Evolutionary conservation across 1,140 invertebrate species (phyloP), one percentile per base, ranked within the genome.

Genomic region (Dendrolimus punctatus): DNA sequence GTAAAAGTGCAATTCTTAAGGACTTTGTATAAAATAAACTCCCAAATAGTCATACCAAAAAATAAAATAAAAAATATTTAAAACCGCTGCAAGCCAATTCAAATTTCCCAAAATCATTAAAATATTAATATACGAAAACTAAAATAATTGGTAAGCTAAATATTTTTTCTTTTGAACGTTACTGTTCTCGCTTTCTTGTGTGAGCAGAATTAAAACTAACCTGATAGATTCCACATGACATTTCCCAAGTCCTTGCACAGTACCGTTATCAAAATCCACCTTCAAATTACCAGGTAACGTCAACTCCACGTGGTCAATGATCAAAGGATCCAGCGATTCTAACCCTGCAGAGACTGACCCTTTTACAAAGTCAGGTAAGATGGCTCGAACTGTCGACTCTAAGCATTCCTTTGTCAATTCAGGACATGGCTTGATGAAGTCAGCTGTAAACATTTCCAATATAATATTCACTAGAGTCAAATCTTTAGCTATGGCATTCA

Each of bases 311-410:
- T 49, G 6, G 8, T 76, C 66, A 23, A 59, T 43, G 23, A 9
- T 9, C 0, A 75, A 39, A 38, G 79, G 79, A 44, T 82, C 79
- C 23, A 68, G 59, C 0, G 75, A 23, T 6, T 62, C 59, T 4
- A 82, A 55, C 6, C 68, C 72, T 39, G 80, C 50, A n/a, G 62
- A 65, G 6, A 70, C 71, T n/a, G 76, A 67, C 8, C 79, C 79
- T 51, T 76, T 73, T 0, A 64, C 53, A 42, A 80, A 80, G n/a
- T 58, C 38, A 6, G 76, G 75, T 6, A 82, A 58, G 0, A 64
- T 73, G 45, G 71, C 69, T 62, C 75, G 73, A 23, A 79, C 48
- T 40, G 58, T 77, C 44, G 67, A 71, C 49, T 72, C 69, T 4
- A 82, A 60, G 55, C 79, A 82, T 9, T 71, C 79, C 8, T 71